Base-by-base conservation (phyloP, 2,797 vertebrate species). In the Fundulus diaphanus region DNA sequence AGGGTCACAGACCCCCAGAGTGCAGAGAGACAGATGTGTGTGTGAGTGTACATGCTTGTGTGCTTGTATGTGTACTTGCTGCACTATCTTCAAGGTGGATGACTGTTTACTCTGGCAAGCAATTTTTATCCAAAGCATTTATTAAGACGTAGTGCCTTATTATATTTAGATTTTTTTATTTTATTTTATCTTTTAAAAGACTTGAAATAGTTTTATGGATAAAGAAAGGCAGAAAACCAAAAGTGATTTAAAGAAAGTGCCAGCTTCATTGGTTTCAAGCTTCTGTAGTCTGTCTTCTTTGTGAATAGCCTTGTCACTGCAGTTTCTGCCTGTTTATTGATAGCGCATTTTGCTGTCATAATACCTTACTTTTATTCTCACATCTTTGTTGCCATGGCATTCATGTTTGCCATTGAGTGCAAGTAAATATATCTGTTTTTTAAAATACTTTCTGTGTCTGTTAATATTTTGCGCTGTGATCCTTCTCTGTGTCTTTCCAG, bases 281-380 rank as follows among this genome's bases (percentile, higher is more conserved):
- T 57, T 57, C 33, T 24, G 16, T 7, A 8, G 4, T 31, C 12
- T 40, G 22, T 12, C 15, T n/a, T 27, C 5, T 44, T 59, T 67
- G 16, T n/a, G n/a, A 44, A 67, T 12, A 67, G 51, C 75, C 44
- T 78, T 66, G 73, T 13, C 15, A 27, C 70, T 52, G 77, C 83
- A 80, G 82, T 68, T 20, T 63, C 78, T 79, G 69, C 68, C 70
- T 71, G 71, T 73, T 72, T 74, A 72, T 33, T 65, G 49, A 65
- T 33, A 13, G 37, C 51, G 44, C 35, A n/a, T 37, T 74, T 65
- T 68, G 35, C 29, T 33, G 13, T 59, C 29, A 59, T 33, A 31
- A 59, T 59, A 16, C 5, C 29, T 75, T 63, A 22, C 18, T 80
- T 83, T 70, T 11, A 24, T 56, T 61, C 46, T 12, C 15, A 46